Conservation (phyloP, 2,888 invertebrate species). For the Clostera curtula region DNA sequence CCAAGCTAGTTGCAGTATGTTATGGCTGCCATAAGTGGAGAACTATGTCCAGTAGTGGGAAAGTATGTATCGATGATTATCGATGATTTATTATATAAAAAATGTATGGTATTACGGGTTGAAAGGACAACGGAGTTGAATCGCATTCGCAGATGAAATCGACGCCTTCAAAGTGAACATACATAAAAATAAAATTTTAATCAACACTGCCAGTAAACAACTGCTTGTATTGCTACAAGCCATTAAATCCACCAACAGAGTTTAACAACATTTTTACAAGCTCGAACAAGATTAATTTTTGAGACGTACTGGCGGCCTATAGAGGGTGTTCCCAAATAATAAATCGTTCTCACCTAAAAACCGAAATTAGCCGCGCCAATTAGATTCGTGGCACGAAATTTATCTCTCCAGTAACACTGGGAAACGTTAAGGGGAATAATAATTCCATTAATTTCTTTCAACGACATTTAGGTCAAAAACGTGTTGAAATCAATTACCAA, state of each 20-base stretch:
- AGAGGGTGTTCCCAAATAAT: slow-evolving; percentile 32
- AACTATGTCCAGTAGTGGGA: no score
- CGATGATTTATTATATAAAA: no score
- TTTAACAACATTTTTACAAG: slow-evolving; percentile 1
- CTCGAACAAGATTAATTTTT: neutral
- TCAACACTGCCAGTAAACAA: no score
- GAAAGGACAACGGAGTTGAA: no score
- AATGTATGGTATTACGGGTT: no score
- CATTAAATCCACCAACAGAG: neutral
- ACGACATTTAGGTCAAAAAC: slow-evolving; percentile 2
- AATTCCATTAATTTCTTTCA: slow-evolving; percentile 24
- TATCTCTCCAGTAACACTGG: slow-evolving; percentile 34
- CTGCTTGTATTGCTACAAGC: slow-evolving; percentile 1
- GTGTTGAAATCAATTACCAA: no score
- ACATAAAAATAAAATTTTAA: no score
- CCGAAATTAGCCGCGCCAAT: slow-evolving; percentile 41
- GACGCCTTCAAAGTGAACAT: no score
- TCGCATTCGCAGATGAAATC: no score
- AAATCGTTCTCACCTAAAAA: slow-evolving; percentile 44
- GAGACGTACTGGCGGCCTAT: slow-evolving; percentile 9
- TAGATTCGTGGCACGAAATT: slow-evolving; percentile 40
- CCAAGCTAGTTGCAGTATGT: no score
- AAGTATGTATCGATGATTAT: no score
- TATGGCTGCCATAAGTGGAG: no score
- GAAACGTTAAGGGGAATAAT: slow-evolving; percentile 26